Conservation (phyloP, 1,140 invertebrate species). For the Trichonephila clavipes region DNA sequence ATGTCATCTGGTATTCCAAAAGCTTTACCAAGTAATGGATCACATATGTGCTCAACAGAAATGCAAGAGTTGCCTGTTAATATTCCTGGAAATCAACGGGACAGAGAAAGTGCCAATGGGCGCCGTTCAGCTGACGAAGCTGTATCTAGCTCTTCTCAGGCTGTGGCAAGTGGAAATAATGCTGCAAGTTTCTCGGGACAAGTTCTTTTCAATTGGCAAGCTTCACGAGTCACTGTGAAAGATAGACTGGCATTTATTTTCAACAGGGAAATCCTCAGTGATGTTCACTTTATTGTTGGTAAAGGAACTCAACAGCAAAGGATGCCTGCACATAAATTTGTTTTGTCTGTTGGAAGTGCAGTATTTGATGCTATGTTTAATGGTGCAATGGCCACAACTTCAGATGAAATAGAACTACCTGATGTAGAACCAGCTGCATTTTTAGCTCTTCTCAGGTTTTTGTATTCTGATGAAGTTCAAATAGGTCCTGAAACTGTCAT, state of each 20-base stretch:
- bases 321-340: constrained; percentile 92
- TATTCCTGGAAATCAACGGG: constrained; percentile 74
- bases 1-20: constrained; percentile 71
- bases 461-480: constrained; percentile 92
- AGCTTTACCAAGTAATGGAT: constrained; percentile 66
- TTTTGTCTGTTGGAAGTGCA: constrained; percentile 90
- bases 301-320: constrained; percentile 85
- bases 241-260: constrained; percentile 90
- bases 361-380: constrained; percentile 95
- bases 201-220: constrained; percentile 80
- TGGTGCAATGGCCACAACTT: constrained; percentile 83
- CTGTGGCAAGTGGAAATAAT: background rate
- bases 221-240: constrained; percentile 88
- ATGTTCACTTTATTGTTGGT: constrained; percentile 90
- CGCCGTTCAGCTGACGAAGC: constrained; percentile 42
- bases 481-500: constrained; percentile 93
- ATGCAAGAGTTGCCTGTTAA: constrained; percentile 74
- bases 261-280: constrained; percentile 90
- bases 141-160: background rate
- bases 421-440: constrained; percentile 92
- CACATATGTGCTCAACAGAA: constrained; percentile 63
- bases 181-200: constrained; percentile 73
- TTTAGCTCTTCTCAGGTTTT: constrained; percentile 86
- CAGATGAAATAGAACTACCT: constrained; percentile 88
- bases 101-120: constrained; percentile 61